Conservation (phyloP, 2,797 vertebrate species). For the Anas bernieri region DNA sequence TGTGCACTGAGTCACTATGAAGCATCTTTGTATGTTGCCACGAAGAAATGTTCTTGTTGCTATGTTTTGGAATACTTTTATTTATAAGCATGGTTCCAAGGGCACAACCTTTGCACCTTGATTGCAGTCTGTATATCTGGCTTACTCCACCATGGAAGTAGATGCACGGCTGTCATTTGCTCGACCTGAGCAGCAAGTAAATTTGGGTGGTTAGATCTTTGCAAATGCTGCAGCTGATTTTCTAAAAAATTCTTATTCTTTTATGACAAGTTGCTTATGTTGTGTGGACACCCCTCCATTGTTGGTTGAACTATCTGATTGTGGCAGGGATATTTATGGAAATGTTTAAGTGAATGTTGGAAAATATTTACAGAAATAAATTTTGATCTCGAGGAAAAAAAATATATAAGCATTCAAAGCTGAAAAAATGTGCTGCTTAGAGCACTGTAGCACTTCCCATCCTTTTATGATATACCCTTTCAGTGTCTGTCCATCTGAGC, state of each 20-base stretch:
- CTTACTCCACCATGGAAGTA: background rate
- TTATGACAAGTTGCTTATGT: background rate
- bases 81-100: background rate
- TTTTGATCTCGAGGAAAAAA: background rate
- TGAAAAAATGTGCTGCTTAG: background rate
- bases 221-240: background rate
- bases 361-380: background rate
- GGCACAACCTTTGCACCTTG: constrained; percentile 1
- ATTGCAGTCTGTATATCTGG: background rate
- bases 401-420: background rate
- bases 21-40: constrained; percentile 22
- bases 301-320: background rate
- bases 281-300: background rate
- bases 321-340: background rate
- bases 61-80: constrained; percentile 13
- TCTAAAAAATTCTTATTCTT: background rate
- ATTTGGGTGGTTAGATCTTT: background rate
- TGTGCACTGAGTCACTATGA: background rate
- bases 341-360: background rate
- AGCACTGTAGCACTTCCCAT: background rate
- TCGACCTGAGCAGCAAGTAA: background rate
- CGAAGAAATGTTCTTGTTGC: constrained; percentile 30
- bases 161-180: background rate
- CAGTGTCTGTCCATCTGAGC: background rate
- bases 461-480: background rate